Evolutionary conservation across 1,140 invertebrate genomes (phyloP), one percentile per base, ranked within the genome.

Genomic region (Ostrea denselamellosa): DNA sequence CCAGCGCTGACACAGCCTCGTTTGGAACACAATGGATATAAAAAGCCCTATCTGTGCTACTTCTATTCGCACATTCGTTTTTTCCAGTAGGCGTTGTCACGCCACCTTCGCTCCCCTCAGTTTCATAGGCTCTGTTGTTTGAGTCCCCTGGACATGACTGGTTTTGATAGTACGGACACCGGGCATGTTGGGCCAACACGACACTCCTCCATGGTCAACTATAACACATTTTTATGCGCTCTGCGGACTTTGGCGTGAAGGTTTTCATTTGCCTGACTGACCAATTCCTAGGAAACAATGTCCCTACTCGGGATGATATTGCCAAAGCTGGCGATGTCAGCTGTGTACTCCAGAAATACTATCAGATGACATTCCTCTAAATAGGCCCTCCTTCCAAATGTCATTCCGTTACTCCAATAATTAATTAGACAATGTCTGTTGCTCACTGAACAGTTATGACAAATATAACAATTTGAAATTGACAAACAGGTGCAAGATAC

Each of bases 1-100:
- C 22, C 22, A 25, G 25, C 9, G 9, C 14, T 71, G 68, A 71
- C 68, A 34, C 22, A 71, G 12, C 22, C 8, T 25, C 68, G 28
- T 71, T 71, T 28, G 28, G 25, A 71, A 14, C 28, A 71, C 68
- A 71, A 71, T 71, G 68, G 25, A 28, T 4, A 28, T 10, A 28
- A 28, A 71, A 71, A 12, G 22, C 22, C 8, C 28, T 12, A 17
- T 28, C 25, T 28, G 68, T 25, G 34, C 68, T 34, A 25, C 68
- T 71, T 71, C 5, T 28, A 14, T 34, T 71, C 22, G 28, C 68
- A 71, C 68, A 14, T 71, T 71, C 28, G 25, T 28, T 19, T 34
- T 28, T 25, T n/a, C n/a, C 22, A 28, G 68, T 22, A 71, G 68
- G 68, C 25, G 68, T 71, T 71, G 68, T 71, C 68, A 71, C 25